Evolutionary conservation across 2,797 vertebrate genomes (phyloP), one percentile per base, ranked within the genome.

Genomic region (Takifugu ocellatus): DNA sequence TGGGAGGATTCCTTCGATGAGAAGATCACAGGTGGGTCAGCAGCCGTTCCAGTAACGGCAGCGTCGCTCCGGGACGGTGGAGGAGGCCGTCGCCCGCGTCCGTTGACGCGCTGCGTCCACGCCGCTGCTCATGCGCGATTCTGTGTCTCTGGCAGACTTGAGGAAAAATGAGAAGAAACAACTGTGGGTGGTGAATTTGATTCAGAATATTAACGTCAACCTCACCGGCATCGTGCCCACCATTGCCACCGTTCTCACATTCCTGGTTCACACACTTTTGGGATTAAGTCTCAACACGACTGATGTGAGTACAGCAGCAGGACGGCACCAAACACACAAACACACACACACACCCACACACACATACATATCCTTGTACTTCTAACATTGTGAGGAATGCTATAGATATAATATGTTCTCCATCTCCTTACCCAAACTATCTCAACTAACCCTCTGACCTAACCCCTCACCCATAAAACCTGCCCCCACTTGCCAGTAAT

Each of bases 1-100:
- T 93, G 91, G 92, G 93, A 95, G 78, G 91, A 79, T 33, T 90
- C 86, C 47, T 94, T 94, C 74, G 89, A 90, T 33, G 76, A 86
- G 56, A 84, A 76, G 50, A 84, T 93, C 47, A 58, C 61, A 81
- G 91, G 92, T 93, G 87, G 7, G 27, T 5, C 27, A 29, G 5
- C 27, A 7, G 27, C 27, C 42, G 6, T 3, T 14, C 12, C 42
- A 43, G 42, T 43, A 5, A 4, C 42, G 15, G 4, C 42, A 3
- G 5, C 5, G 9, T 29, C 27, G 27, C 26, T 27, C 26, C 26
- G 6, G 3, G 3, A 27, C 26, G 2, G 26, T 3, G 26, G 6
- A 27, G 6, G 26, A 27, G 26, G 26, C 26, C 26, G 3, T 27
- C 26, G 26, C 2, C 26, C 6, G 3, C 6, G 26, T 6, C 26